phyloP scores from a whole-genome alignment of 2,888 invertebrate species.

The Chloromyia formosa region DNA sequence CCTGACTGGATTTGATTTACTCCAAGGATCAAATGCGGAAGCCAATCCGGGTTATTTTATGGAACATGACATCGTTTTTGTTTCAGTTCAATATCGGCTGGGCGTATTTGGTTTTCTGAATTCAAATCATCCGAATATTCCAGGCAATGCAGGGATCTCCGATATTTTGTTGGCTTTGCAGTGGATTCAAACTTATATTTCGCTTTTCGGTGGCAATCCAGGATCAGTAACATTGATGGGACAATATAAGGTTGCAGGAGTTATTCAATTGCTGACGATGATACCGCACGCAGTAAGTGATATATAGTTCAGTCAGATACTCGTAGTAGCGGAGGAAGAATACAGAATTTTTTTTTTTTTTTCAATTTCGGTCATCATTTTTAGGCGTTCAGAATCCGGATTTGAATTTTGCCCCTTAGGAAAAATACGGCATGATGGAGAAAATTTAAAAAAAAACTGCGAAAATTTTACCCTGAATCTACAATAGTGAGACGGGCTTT shows the following conservation, averaged over 20 bases:
- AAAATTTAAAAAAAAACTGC: too few species aligned
- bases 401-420: too few species aligned
- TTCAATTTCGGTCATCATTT: too few species aligned
- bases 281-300: constrained; percentile 54
- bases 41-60: constrained; percentile 55
- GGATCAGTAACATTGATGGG: constrained; percentile 62
- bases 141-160: constrained; percentile 64
- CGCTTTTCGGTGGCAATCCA: constrained; percentile 62
- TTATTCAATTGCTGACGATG: constrained; percentile 59
- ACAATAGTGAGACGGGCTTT: too few species aligned
- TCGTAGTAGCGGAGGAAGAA: too few species aligned
- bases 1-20: constrained; percentile 50
- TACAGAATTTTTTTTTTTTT: neutral
- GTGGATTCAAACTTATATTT: constrained; percentile 63
- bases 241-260: constrained; percentile 63
- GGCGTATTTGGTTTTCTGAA: constrained; percentile 63
- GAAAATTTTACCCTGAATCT: too few species aligned
- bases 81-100: constrained; percentile 60
- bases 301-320: neutral
- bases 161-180: constrained; percentile 63
- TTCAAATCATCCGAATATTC: constrained; percentile 60
- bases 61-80: constrained; percentile 60
- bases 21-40: constrained; percentile 50
- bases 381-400: too few species aligned
- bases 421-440: too few species aligned